A percentile compares a stretch with the other conserved stretches of the same genome.
These are phyloP conservation scores for Eristalinus sepulchralis DNA, from an alignment of 2,888 invertebrate genomes.

Conservation along the genomic window DNA sequence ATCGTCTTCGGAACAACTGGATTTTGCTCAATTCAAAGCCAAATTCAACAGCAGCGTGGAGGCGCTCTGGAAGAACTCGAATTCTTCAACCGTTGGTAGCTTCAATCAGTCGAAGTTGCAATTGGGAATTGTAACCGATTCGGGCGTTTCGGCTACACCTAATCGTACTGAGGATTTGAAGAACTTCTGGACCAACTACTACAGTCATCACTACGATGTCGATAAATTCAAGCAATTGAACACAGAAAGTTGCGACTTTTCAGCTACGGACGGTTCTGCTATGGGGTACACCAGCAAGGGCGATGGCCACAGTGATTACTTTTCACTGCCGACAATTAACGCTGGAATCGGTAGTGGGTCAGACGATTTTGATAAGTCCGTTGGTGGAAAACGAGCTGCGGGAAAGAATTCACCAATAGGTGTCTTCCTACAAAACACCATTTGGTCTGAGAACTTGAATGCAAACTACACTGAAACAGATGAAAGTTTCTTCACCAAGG, in stretches of 20 bases:
- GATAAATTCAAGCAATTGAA: constrained; percentile 66
- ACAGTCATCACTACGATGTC: constrained; percentile 75
- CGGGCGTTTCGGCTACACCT: constrained; percentile 63
- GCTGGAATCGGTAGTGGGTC: constrained; percentile 46
- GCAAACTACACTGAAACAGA: constrained; percentile 75
- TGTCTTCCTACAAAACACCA: constrained; percentile 82
- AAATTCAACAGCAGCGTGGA: constrained; percentile 87
- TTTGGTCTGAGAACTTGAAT: constrained; percentile 81
- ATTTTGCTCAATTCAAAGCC: constrained; percentile 79
- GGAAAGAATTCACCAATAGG: constrained; percentile 76
- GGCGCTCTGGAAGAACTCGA: constrained; percentile 84
- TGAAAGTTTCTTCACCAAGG: constrained; percentile 76
- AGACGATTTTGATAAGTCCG: constrained; percentile 73
- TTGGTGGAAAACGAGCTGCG: constrained; percentile 62
- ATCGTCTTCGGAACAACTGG: constrained; percentile 72
- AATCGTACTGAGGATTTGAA: constrained; percentile 74
- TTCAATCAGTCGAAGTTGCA: constrained; percentile 33
- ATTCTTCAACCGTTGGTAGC: constrained; percentile 76
- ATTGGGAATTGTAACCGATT: constrained; percentile 40
- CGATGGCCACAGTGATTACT: constrained; percentile 73
- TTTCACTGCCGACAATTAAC: constrained; percentile 73
- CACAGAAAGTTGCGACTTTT: constrained; percentile 24
- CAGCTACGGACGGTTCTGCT: constrained; percentile 4
- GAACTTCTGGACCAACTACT: constrained; percentile 77
- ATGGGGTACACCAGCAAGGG: constrained; percentile 2